phyloP scores from a whole-genome alignment of 2,888 invertebrate species.

The Tridacna gigas region DNA sequence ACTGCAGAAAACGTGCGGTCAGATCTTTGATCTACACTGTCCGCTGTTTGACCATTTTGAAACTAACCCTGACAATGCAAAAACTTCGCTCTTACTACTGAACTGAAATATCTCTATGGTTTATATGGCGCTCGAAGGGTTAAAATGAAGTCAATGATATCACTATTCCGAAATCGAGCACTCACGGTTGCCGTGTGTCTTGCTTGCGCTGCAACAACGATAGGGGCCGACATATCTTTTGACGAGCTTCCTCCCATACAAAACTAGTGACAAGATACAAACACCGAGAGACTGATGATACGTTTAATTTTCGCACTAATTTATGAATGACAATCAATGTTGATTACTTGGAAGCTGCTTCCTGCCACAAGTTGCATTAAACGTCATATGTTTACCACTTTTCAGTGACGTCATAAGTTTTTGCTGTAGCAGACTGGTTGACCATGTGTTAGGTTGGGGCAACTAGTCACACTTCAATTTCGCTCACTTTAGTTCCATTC shows the following conservation, averaged over 20 bases:
- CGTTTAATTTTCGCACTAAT: constrained; percentile 9
- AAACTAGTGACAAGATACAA: constrained; percentile 33
- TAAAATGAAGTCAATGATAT: too few relatives aligned
- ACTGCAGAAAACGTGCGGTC: too few relatives aligned
- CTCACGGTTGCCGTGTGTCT: constrained; percentile 76
- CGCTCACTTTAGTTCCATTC: too few relatives aligned
- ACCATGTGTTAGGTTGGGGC: too few relatives aligned
- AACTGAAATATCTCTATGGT: too few relatives aligned
- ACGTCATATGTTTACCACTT: background rate
- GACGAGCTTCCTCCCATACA: constrained; percentile 80
- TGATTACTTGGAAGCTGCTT: background rate
- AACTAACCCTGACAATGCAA: too few relatives aligned
- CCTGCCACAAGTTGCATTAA: background rate
- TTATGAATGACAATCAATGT: constrained; percentile 31
- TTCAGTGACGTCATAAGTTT: background rate
- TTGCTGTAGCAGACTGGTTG: background rate
- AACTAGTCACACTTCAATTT: too few relatives aligned
- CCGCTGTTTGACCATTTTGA: too few relatives aligned
- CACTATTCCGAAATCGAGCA: background rate
- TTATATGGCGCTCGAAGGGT: too few relatives aligned
- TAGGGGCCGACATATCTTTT: constrained; percentile 74
- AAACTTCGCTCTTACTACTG: background rate
- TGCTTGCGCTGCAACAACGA: constrained; percentile 70
- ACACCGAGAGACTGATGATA: background rate
- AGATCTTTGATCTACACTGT: too few relatives aligned